These are phyloP conservation scores for Athalia cordata DNA, from an alignment of 2,888 invertebrate species.

Conservation along the genomic window DNA sequence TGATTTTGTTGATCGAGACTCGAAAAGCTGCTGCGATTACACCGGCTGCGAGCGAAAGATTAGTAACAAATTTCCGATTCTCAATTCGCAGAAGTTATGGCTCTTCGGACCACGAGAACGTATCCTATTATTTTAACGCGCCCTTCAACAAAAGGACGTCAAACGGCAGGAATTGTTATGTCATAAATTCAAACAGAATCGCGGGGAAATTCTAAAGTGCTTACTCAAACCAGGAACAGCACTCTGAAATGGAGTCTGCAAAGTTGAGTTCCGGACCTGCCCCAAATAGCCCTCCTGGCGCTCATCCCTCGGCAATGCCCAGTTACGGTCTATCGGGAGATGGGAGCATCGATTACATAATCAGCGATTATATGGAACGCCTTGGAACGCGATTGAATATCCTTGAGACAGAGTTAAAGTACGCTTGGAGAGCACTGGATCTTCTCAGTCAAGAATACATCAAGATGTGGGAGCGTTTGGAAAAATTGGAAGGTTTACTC, in stretches of 20 bases:
- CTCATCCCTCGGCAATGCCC: slow-evolving; percentile 62
- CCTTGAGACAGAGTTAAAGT: slow-evolving; percentile 92
- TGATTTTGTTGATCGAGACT: slow-evolving; percentile 1
- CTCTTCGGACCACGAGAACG: slow-evolving; percentile 59
- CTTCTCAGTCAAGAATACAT: slow-evolving; percentile 93
- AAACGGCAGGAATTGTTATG: slow-evolving; percentile 42
- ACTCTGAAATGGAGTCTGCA: slow-evolving; percentile 64
- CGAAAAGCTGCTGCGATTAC: slow-evolving; percentile 7
- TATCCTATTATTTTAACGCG: slow-evolving; percentile 53
- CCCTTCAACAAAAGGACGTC: slow-evolving; percentile 19
- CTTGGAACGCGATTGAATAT: slow-evolving; percentile 90
- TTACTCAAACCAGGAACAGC: not conserved
- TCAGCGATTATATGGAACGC: slow-evolving; percentile 93
- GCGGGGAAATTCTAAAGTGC: slow-evolving; percentile 21
- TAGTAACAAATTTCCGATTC: slow-evolving; percentile 30
- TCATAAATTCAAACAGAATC: slow-evolving; percentile 62
- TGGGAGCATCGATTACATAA: slow-evolving; percentile 80
- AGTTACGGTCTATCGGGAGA: slow-evolving; percentile 59
- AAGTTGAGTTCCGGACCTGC: slow-evolving; percentile 61
- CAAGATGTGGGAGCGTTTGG: slow-evolving; percentile 94
- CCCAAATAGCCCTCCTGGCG: slow-evolving; percentile 59
- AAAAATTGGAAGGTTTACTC: slow-evolving; percentile 89
- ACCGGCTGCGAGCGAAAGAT: slow-evolving; percentile 29
- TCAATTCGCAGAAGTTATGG: slow-evolving; percentile 34
- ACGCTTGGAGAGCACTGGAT: slow-evolving; percentile 94